Base-by-base conservation (phyloP, 2,113 vertebrate species). In the Lophochroa leadbeateri region DNA sequence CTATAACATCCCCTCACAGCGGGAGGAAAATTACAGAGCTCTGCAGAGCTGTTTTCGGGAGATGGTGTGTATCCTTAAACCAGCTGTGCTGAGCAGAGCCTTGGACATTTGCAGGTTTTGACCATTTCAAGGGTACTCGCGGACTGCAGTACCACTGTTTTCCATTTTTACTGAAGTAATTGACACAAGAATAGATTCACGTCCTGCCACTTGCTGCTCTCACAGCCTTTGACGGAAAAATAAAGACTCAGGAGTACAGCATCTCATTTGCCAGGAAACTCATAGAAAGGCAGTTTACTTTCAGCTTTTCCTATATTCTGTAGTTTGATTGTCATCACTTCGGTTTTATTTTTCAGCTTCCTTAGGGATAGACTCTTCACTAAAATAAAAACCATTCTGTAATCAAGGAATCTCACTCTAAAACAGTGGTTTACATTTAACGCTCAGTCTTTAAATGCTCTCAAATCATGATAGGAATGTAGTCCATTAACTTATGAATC, bases 121-220 rank as follows among this genome's bases (percentile, higher is more conserved):
- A 57, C 86, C 31, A 8, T 79, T 93, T 96, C 91, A 91, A 96
- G 81, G 71, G 80, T 71, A 58, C 92, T 90, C 81, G 25, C 8
- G 5, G 49, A 80, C 92, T 80, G 86, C 46, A 15, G 85, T 14
- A 82, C 28, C 86, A 61, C 65, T 88, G 17, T 60, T 88, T 83
- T 93, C 91, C 74, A 89, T 92, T 98, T 96, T 65, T 69, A 35
- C 52, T 60, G 3, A 37, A 96, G 44, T 71, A 92, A 94, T 35
- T 93, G 93, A 92, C 85, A 95, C 19, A 82, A 88, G 53, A 93
- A 91, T 44, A 95, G 75, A 71, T 83, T 95, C 82, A 72, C 13
- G 0, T 76, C 21, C 9, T 76, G 63, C 69, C 64, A 74, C 91
- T 91, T 19, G 50, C 81, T 90, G 82, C n/a, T 96, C 86, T 86